These are phyloP conservation scores for Gryon sp. DNA, from an alignment of 1,140 invertebrate species.

Conservation along the genomic window DNA sequence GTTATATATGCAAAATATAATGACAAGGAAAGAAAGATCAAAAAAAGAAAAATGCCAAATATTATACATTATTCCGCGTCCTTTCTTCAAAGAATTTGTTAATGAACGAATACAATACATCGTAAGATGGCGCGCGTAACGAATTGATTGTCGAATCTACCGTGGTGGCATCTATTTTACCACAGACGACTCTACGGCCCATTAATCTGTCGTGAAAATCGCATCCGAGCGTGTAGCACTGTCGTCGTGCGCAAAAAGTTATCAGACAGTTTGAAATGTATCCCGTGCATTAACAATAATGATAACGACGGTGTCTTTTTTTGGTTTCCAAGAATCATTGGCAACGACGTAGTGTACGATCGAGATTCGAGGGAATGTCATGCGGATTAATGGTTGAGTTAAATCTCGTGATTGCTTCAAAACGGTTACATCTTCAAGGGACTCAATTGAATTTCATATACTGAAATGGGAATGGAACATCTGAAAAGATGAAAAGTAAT, in stretches of 20 bases:
- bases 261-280: constrained; percentile 19
- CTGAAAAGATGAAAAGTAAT: too few relatives aligned
- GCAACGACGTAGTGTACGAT: constrained; percentile 12
- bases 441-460: neutral
- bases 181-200: constrained; percentile 19
- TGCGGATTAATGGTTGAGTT: constrained; percentile 4
- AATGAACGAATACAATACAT: constrained; percentile 12
- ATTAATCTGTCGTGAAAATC: constrained; percentile 45
- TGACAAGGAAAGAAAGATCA: too few relatives aligned
- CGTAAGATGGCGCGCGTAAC: constrained; percentile 12
- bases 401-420: neutral
- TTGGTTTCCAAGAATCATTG: constrained; percentile 29
- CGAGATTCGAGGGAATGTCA: neutral
- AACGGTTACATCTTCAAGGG: neutral
- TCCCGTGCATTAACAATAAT: constrained; percentile 35
- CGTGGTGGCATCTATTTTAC: constrained; percentile 31
- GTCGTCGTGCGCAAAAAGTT: constrained; percentile 27
- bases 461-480: neutral
- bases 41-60: too few relatives aligned
- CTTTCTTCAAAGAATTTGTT: constrained; percentile 5
- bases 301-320: constrained; percentile 37
- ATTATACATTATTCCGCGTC: too few relatives aligned
- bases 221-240: constrained; percentile 10
- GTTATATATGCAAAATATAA: constrained; percentile 7
- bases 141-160: constrained; percentile 24